phyloP scores from a whole-genome alignment of 2,113 vertebrate species.

The Nycticorax nycticorax region DNA sequence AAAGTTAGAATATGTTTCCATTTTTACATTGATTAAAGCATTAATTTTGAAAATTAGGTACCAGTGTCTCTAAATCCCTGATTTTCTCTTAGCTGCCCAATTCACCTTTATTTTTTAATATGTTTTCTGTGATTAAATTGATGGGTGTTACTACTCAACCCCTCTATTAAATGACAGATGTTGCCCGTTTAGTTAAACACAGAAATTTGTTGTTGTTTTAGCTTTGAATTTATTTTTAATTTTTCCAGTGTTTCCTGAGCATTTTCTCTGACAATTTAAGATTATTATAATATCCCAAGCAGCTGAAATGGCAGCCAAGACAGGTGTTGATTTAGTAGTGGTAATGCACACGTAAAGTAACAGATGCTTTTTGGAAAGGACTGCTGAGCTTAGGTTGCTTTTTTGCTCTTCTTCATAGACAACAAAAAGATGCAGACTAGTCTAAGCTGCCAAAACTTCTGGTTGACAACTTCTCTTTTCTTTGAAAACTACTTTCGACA shows the following conservation, averaged over 20 bases:
- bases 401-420: background rate
- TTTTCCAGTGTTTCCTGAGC: background rate
- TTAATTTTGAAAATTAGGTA: background rate
- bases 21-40: background rate
- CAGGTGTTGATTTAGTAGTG: background rate
- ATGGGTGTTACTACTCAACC: background rate
- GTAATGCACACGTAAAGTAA: background rate
- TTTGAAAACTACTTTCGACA: background rate
- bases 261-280: background rate
- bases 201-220: background rate
- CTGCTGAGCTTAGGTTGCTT: background rate
- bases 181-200: background rate
- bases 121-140: background rate
- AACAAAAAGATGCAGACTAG: background rate
- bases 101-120: background rate
- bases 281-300: background rate
- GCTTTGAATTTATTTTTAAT: background rate
- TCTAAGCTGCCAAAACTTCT: background rate
- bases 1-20: background rate
- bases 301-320: background rate
- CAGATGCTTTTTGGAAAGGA: background rate
- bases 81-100: background rate
- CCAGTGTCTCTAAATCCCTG: background rate
- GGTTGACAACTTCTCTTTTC: background rate
- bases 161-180: background rate